Percentiles rank a stretch among this genome's conserved stretches.
Conservation (phyloP, 37 sponge, comb jelly and placozoan genomes). For the Chondrilla cf. caribensis region DNA sequence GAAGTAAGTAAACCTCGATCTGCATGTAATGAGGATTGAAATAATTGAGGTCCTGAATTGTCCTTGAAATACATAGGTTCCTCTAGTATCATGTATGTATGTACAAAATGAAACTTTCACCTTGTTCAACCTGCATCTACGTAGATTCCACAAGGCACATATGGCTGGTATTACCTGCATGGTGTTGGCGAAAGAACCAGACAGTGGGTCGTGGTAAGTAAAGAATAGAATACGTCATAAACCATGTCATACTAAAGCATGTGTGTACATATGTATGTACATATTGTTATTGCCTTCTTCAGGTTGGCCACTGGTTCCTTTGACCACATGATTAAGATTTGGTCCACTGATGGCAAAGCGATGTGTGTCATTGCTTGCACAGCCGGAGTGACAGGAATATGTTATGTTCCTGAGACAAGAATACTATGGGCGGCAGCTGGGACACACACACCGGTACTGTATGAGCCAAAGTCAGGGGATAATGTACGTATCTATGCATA, state of each 20-base stretch:
- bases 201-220: slow-evolving; percentile 62
- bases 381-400: slow-evolving; percentile 54
- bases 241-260: too few species aligned
- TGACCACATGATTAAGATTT: slow-evolving; percentile 68
- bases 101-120: too few species aligned
- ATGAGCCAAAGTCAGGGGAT: slow-evolving; percentile 80
- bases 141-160: slow-evolving; percentile 53
- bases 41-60: too few species aligned
- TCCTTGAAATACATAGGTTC: too few species aligned
- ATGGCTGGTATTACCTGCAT: slow-evolving; percentile 76
- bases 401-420: slow-evolving; percentile 47
- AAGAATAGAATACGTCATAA: too few species aligned
- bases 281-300: not conserved
- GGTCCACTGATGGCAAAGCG: slow-evolving; percentile 70
- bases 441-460: slow-evolving; percentile 21
- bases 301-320: slow-evolving; percentile 82
- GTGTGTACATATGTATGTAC: not conserved
- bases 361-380: slow-evolving; percentile 33
- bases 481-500: slow-evolving; percentile 59
- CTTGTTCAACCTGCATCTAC: too few species aligned
- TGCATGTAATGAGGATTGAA: too few species aligned
- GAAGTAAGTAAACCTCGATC: too few species aligned
- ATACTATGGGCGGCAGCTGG: slow-evolving; percentile 70
- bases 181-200: slow-evolving; percentile 41
- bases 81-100: not conserved